A percentile compares a stretch with the other conserved stretches of the same genome.
These are phyloP conservation scores for Drosophila kohkoa DNA, from an alignment of 1,140 invertebrate genomes.

Conservation along the genomic window DNA sequence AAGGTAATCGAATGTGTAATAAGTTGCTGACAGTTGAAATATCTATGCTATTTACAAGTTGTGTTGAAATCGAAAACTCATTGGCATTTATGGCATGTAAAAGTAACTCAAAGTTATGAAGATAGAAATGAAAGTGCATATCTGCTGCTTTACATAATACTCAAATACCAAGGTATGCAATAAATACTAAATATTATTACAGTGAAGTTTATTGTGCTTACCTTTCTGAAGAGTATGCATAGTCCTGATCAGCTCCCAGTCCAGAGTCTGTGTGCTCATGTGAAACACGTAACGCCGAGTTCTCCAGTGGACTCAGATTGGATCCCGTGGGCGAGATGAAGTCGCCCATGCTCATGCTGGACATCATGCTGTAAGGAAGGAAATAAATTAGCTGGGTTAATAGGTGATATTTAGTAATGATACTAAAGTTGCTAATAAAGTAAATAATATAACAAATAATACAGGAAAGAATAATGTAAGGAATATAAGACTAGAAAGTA, in stretches of 20 bases:
- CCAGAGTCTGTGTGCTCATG: conserved; percentile 90
- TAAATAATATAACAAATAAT: not conserved
- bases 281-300: conserved; percentile 86
- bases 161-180: not conserved
- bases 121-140: no score
- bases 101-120: not conserved
- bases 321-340: conserved; percentile 84
- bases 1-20: no score
- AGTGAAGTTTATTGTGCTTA: conserved; percentile 47
- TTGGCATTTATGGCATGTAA: no score
- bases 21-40: no score
- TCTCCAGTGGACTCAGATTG: conserved; percentile 81
- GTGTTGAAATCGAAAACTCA: no score
- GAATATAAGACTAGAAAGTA: no score
- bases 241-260: conserved; percentile 89
- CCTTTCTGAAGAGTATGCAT: conserved; percentile 88
- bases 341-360: conserved; percentile 84
- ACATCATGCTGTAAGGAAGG: conserved; percentile 76
- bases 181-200: no score
- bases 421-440: not conserved
- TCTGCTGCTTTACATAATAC: no score
- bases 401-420: no score
- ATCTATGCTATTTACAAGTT: no score
- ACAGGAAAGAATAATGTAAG: no score
- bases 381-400: not conserved